Conservation (phyloP, 2,113 vertebrate species). For the Pitta sordida region DNA sequence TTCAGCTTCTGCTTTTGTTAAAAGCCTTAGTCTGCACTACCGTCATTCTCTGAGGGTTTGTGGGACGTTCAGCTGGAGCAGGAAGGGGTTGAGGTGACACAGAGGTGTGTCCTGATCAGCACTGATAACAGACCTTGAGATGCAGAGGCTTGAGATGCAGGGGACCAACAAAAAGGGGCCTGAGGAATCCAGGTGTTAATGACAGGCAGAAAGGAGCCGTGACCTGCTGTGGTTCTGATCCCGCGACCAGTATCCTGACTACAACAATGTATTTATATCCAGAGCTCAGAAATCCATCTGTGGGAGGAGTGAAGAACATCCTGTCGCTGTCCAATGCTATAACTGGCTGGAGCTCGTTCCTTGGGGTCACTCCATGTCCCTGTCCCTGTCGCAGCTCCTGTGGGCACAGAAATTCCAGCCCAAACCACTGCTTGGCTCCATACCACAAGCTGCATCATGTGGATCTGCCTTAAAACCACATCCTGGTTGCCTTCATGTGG, state of each 20-base stretch:
- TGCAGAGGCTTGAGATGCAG: no score
- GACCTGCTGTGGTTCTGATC: background rate
- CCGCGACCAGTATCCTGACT: background rate
- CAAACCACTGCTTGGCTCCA: background rate
- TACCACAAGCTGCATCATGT: rapidly evolving
- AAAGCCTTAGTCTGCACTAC: background rate
- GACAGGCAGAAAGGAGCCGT: rapidly evolving
- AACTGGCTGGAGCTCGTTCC: background rate
- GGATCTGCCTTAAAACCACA: background rate
- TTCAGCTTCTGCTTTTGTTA: background rate
- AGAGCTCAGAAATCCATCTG: background rate
- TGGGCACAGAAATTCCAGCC: background rate
- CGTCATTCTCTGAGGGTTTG: rapidly evolving
- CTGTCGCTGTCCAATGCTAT: background rate
- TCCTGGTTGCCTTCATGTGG: background rate
- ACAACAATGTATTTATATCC: background rate
- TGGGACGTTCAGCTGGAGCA: background rate
- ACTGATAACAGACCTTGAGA: background rate
- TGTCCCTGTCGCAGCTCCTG: background rate
- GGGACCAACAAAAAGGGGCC: background rate
- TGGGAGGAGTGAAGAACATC: background rate
- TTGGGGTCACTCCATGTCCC: background rate
- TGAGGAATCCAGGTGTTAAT: background rate
- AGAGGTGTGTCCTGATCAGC: background rate
- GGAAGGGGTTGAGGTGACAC: background rate